Evolutionary conservation across 2,888 invertebrate species (phyloP), one percentile per base, ranked within the genome.

Genomic region (Achlya flavicornis): DNA sequence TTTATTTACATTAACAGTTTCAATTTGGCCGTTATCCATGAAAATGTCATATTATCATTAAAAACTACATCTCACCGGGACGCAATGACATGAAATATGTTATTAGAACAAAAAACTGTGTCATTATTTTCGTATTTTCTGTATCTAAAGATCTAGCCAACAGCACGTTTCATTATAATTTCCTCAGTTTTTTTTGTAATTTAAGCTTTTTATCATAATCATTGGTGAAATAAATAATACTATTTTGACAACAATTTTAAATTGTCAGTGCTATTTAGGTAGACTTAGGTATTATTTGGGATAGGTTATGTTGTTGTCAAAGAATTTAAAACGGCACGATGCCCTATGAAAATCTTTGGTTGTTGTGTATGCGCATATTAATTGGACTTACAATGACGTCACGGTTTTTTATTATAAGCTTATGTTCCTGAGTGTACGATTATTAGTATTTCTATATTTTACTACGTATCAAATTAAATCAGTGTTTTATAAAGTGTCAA

Each of bases 1-100:
- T 66, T 72, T 74, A 71, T 78, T 76, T 75, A 72, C 65, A 57
- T 67, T 73, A 69, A 66, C 69, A 38, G 12, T 41, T 75, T 75
- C 73, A 67, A 71, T 75, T 81, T 85, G 85, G 86, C 85, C 69
- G 62, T 59, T 57, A 66, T 79, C 86, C 85, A 86, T 67, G 66
- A 65, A 71, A 70, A 57, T 77, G 78, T 79, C 78, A 73, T 67
- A 75, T 75, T 76, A 74, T 74, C 65, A 64, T 59, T 59, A 72
- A 70, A 71, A 66, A 69, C 58, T 66, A 68, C 68, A 66, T 66
- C 66, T 19, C 19, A 53, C 48, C 62, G 57, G 58, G 62, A 58
- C 69, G 65, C 74, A 71, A 72, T 72, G 67, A 68, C 63, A 66
- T 70, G 68, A 74, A 63, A 74, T 72, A 74, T 73, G 62, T 67